Evolutionary conservation across 2,797 vertebrate genomes (phyloP), one percentile per base, ranked within the genome.

Genomic region (Eptatretus atami): DNA sequence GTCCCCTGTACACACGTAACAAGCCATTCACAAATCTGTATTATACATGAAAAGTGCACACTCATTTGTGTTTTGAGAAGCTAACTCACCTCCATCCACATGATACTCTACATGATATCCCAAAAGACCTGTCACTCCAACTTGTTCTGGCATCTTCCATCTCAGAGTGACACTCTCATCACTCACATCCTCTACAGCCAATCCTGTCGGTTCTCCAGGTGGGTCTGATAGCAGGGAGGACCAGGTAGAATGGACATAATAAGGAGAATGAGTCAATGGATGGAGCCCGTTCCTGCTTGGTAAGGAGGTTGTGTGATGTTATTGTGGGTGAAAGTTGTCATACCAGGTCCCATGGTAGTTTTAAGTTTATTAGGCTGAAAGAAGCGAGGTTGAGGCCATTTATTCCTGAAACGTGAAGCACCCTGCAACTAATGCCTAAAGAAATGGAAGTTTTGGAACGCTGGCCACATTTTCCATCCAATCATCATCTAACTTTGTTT

Each of bases 31-130:
- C 15, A 19, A 14, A 25, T 9, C 63, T n/a, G 13, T 14, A 9
- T 9, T 13, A 24, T 11, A 31, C 9, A 14, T 52, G 3, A 25
- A 3, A 52, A 65, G 53, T 25, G 52, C 31, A 44, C 31, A 44
- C 31, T 8, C 31, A 44, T 44, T 44, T 44, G 31, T 19, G 31
- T 44, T 44, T 44, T 44, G 31, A 44, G 11, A 13, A 2, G 2
- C 6, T 67, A 63, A 74, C 75, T 80, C 72, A 87, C 85, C 77
- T 76, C 77, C 84, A 71, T 85, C 84, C 68, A 75, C 70, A 71
- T 81, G 79, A 73, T 82, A 86, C 71, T 87, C 83, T 13, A 87
- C 76, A 70, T 83, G 72, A 74, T 90, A 90, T 3, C 85, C 84
- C 0, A 85, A 79, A 9, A 90, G 79, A 69, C 85, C 84, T 0